Percentiles rank a stretch among this genome's conserved stretches.
phyloP scores from a whole-genome alignment of 2,113 vertebrate species.

The Manacus vitellinus region DNA sequence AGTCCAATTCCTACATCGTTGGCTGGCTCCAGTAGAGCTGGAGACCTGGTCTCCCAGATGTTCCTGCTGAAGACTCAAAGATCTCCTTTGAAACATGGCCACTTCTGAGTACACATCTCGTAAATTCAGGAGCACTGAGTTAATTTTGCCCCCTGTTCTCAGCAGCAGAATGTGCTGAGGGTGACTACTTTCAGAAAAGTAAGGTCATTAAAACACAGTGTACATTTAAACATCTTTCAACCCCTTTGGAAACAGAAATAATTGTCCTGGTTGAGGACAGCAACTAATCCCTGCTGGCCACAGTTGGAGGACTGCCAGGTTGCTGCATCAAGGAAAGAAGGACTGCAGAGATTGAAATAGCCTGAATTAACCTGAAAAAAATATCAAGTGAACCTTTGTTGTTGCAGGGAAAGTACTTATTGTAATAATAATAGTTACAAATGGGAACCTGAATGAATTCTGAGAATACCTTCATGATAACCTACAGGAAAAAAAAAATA shows the following conservation, averaged over 20 bases:
- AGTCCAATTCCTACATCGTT: rapidly evolving
- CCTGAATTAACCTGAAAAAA: not conserved
- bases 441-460: not conserved
- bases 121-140: not conserved
- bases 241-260: not conserved
- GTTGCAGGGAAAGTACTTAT: not conserved
- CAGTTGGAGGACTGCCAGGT: not conserved
- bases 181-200: not conserved
- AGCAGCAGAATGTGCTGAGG: not conserved
- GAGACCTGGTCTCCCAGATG: not conserved
- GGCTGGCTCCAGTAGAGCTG: not conserved
- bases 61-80: not conserved
- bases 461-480: not conserved
- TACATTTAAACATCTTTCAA: not conserved
- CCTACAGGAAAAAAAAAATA: not conserved
- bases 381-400: not conserved
- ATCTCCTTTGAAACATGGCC: not conserved
- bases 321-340: not conserved
- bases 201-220: not conserved
- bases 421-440: not conserved
- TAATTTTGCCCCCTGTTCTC: not conserved
- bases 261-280: not conserved
- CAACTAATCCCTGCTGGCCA: not conserved
- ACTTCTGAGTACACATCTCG: not conserved
- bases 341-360: not conserved